Evolutionary conservation across 1,140 invertebrate species (phyloP).

Genomic region (Glossosoma conforme): DNA sequence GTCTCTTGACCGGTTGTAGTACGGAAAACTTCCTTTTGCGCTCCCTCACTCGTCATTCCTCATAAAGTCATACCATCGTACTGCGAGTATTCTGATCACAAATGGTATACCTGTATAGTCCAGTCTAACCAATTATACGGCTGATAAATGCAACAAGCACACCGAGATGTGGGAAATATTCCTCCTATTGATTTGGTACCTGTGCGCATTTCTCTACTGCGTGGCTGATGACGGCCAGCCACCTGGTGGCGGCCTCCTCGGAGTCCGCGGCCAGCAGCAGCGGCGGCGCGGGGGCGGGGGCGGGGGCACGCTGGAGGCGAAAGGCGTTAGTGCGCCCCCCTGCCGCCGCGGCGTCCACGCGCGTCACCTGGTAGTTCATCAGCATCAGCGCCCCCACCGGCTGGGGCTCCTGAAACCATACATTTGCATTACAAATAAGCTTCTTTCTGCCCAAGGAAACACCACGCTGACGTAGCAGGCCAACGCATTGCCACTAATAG

Average conservation of each 20-base stretch:
- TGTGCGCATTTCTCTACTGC: slow-evolving; percentile 62
- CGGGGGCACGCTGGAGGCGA: slow-evolving; percentile 33
- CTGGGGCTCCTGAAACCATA: slow-evolving; percentile 69
- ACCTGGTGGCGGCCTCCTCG: slow-evolving; percentile 68
- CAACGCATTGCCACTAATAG: too few relatives aligned
- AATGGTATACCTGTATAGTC: too few relatives aligned
- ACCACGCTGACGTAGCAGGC: too few relatives aligned
- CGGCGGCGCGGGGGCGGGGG: slow-evolving; percentile 64
- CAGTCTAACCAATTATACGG: too few relatives aligned
- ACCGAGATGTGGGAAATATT: too few relatives aligned
- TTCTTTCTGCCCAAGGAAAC: too few relatives aligned
- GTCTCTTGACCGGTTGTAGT: too few relatives aligned
- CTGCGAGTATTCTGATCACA: too few relatives aligned
- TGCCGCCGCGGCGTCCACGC: slow-evolving; percentile 42
- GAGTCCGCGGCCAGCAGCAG: slow-evolving; percentile 78
- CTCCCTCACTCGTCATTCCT: too few relatives aligned
- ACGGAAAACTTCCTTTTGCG: too few relatives aligned
- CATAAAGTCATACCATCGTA: too few relatives aligned
- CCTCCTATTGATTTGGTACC: slow-evolving; percentile 43
- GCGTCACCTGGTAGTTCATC: slow-evolving; percentile 75
- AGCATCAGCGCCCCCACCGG: slow-evolving; percentile 86
- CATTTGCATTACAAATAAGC: background rate
- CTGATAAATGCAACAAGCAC: too few relatives aligned
- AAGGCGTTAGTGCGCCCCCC: slow-evolving; percentile 38
- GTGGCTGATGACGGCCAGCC: slow-evolving; percentile 67